Evolutionary conservation across 1,140 invertebrate genomes (phyloP), one percentile per base, ranked within the genome.

Genomic region (Xylocopa sonorina): DNA sequence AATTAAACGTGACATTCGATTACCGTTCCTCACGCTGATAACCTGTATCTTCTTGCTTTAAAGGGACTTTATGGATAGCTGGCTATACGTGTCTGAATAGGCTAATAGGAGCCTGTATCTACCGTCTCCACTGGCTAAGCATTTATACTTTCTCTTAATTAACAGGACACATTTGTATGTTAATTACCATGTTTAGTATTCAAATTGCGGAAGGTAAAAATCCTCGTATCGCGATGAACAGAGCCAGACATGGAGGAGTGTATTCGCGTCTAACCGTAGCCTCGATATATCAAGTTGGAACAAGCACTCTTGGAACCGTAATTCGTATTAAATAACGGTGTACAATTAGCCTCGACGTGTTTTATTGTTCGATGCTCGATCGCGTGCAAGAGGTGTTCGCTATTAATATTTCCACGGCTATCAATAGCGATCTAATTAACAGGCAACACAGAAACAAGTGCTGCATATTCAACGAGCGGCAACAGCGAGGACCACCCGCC

Each of bases 1-100:
- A 63, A 64, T 74, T 63, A 64, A 74, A 38, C 24, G 38, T 34
- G 32, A 63, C 46, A 64, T 74, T 64, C 46, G 72, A 74, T 74
- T 64, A 53, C 53, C 48, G 58, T 64, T 7, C 34, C 38, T 64
- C 34, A 43, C 16, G 21, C 3, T 50, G 29, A 7, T n/a, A 72
- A 48, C 29, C 10, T 7, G 43, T 2, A 60, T 73, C 57, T 50
- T n/a, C n/a, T 16, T 24, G 10, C 14, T 63, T 63, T 50, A 62
- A 63, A 43, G 14, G 29, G 38, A 27, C n/a, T 60, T 73, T 63
- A 73, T 50, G 24, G 57, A 10, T 38, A 32, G 32, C n/a, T n/a
- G n/a, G n/a, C n/a, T n/a, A n/a, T n/a, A n/a, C n/a, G n/a, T n/a
- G n/a, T n/a, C n/a, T n/a, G n/a, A n/a, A n/a, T 29, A 4, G 10